These are phyloP conservation scores for Cantharis rufa DNA, from an alignment of 2,888 invertebrate species.

Conservation along the genomic window DNA sequence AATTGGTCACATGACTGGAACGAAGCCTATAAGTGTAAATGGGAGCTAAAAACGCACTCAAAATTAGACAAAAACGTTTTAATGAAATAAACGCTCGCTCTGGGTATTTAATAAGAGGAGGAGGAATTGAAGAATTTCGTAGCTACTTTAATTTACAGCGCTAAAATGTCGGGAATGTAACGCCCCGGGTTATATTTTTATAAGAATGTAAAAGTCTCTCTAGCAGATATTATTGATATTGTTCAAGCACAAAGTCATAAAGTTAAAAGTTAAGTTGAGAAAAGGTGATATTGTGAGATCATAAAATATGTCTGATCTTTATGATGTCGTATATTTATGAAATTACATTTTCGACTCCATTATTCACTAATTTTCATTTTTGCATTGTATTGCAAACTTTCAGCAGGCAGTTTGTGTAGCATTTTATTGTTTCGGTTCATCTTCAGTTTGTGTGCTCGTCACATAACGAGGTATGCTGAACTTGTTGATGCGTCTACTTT, in stretches of 20 bases:
- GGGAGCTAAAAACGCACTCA: background rate
- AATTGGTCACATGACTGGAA: background rate
- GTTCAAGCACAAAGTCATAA: background rate
- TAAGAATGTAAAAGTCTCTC: background rate
- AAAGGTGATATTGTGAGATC: background rate
- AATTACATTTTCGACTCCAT: background rate
- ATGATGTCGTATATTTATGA: background rate
- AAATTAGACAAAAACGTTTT: background rate
- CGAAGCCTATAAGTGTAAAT: background rate
- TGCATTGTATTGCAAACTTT: background rate
- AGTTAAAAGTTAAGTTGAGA: background rate
- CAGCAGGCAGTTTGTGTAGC: background rate
- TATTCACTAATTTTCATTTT: background rate
- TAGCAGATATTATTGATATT: background rate
- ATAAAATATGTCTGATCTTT: background rate
- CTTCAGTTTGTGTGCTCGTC: background rate
- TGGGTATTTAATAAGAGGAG: background rate
- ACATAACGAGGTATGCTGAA: background rate
- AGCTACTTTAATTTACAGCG: background rate
- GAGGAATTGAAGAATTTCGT: background rate
- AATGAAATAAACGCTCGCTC: background rate
- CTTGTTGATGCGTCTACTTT: background rate
- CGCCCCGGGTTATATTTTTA: background rate
- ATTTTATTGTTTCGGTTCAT: background rate
- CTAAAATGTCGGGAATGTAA: background rate